These are phyloP conservation scores for Zaprionus kolodkinae DNA, from an alignment of 1,140 invertebrate species.

Conservation along the genomic window DNA sequence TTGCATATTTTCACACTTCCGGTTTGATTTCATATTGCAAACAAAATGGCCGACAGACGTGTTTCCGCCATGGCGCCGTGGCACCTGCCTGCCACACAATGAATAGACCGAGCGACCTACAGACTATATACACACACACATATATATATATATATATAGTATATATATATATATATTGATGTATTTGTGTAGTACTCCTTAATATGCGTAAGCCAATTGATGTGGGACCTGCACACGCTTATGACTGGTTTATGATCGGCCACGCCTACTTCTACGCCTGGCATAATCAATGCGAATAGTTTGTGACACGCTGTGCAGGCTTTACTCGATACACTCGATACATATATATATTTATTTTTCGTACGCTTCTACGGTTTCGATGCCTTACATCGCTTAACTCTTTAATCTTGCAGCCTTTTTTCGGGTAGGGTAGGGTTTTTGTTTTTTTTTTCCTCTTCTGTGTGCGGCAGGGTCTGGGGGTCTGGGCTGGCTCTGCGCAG, in stretches of 20 bases:
- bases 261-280: neutral
- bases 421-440: neutral
- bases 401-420: constrained; percentile 69
- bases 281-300: constrained; percentile 66
- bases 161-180: neutral
- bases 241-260: constrained; percentile 42
- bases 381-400: constrained; percentile 63
- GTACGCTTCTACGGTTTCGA: constrained; percentile 8
- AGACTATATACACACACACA: neutral
- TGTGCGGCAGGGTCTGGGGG: too few species aligned
- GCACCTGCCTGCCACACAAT: constrained; percentile 43
- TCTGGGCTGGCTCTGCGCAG: constrained; percentile 18
- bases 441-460: too few species aligned
- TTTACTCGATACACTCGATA: constrained; percentile 27
- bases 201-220: constrained; percentile 62
- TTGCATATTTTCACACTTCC: constrained; percentile 79
- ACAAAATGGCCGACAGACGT: constrained; percentile 79
- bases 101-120: neutral
- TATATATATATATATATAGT: neutral
- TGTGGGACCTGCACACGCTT: constrained; percentile 26
- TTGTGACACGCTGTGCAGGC: constrained; percentile 37
- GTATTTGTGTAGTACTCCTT: neutral
- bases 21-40: constrained; percentile 79
- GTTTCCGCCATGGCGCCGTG: constrained; percentile 59
- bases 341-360: constrained; percentile 12